Conservation (phyloP, 2,113 vertebrate genomes). For the Arvicanthis niloticus region DNA sequence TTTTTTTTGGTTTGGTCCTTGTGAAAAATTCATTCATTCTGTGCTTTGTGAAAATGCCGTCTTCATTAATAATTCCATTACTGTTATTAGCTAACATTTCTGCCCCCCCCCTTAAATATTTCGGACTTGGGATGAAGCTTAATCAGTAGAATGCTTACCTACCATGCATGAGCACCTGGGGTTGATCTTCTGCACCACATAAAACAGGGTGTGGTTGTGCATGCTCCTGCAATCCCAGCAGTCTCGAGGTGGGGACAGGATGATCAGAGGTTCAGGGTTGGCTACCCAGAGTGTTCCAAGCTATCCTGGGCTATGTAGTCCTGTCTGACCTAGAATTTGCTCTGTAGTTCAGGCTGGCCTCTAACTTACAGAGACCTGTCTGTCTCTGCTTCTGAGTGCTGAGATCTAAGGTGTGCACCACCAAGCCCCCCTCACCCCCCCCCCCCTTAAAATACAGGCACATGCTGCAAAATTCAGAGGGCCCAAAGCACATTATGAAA, state of each 20-base stretch:
- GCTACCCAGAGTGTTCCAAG: neutral
- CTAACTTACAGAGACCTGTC: neutral
- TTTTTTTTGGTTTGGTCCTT: neutral
- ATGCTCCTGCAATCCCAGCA: neutral
- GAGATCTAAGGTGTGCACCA: neutral
- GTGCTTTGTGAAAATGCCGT: constrained; percentile 21
- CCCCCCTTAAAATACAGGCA: neutral
- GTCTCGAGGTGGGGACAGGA: neutral
- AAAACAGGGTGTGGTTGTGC: neutral
- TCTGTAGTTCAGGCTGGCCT: neutral
- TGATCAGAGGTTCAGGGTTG: neutral
- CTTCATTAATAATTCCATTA: neutral
- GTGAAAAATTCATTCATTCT: constrained; percentile 10
- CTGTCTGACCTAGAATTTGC: neutral
- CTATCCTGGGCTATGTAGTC: neutral
- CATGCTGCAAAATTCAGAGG: neutral
- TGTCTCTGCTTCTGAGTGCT: neutral
- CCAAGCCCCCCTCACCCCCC: no score
- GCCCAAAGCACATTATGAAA: neutral
- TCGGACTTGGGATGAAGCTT: neutral
- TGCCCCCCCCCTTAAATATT: neutral
- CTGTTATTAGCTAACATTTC: neutral
- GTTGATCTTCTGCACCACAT: neutral
- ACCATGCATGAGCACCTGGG: neutral
- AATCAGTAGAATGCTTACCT: neutral